Percentiles rank a stretch among this genome's conserved stretches.
These are phyloP conservation scores for Heliconius hortense DNA, from an alignment of 2,888 invertebrate genomes.

Conservation along the genomic window DNA sequence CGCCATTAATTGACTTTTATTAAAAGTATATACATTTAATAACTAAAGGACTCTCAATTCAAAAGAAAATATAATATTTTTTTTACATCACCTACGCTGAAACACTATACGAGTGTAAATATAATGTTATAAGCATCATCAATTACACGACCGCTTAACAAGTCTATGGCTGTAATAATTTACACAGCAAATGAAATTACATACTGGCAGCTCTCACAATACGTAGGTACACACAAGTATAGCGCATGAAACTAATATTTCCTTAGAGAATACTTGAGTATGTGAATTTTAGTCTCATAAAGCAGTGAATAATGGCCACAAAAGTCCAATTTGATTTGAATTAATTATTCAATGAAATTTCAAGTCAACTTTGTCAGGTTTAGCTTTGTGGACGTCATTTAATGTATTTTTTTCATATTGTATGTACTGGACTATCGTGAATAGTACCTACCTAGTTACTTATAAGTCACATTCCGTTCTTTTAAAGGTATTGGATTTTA, in stretches of 20 bases:
- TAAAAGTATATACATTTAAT: background rate
- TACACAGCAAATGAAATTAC: background rate
- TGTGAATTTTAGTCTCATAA: background rate
- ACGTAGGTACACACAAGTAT: background rate
- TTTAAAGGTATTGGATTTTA: too few species aligned
- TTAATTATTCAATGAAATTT: background rate
- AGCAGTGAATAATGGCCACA: background rate
- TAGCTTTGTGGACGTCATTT: background rate
- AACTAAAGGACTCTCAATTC: background rate
- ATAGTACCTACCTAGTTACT: too few species aligned
- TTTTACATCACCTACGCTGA: background rate
- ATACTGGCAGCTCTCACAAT: background rate
- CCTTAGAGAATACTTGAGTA: slow-evolving; percentile 3
- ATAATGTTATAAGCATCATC: slow-evolving; percentile 1
- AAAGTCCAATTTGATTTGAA: background rate
- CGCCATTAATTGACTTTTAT: too few species aligned
- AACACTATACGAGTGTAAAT: background rate
- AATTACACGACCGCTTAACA: background rate
- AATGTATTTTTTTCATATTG: too few species aligned
- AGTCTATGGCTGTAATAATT: background rate
- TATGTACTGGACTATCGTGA: too few species aligned
- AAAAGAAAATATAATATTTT: background rate
- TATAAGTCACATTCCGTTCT: too few species aligned
- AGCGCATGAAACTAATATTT: background rate
- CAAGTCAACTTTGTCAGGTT: background rate